A percentile compares a stretch with the other conserved stretches of the same genome.
phyloP scores from a whole-genome alignment of 2,113 vertebrate genomes.

The Clupea harengus region DNA sequence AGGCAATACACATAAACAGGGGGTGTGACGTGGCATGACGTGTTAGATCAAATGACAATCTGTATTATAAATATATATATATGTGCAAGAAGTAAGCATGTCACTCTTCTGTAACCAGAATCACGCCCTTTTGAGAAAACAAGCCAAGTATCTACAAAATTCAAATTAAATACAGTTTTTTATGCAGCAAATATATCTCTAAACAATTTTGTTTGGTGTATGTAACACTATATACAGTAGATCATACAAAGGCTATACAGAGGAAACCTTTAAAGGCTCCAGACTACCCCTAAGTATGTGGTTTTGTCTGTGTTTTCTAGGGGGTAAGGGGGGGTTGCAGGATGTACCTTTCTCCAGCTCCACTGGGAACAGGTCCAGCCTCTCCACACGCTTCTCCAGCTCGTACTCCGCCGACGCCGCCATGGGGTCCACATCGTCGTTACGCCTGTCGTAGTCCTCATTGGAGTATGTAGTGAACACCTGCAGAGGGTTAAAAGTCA shows the following conservation, averaged over 20 bases:
- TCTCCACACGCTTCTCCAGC: constrained; percentile 93
- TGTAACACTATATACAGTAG: too few relatives aligned
- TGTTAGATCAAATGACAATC: neutral
- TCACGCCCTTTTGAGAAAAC: neutral
- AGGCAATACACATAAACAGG: neutral
- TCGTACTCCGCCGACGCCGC: constrained; percentile 94
- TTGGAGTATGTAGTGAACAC: constrained; percentile 96
- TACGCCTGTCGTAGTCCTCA: constrained; percentile 91
- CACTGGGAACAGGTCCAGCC: constrained; percentile 91
- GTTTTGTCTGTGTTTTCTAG: neutral
- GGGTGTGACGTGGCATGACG: too few relatives aligned
- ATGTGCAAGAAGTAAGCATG: neutral
- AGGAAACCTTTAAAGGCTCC: too few relatives aligned
- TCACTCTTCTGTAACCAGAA: neutral
- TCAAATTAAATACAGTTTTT: too few relatives aligned
- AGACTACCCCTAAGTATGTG: too few relatives aligned
- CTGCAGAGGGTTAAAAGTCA: constrained; percentile 58
- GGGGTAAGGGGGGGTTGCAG: neutral
- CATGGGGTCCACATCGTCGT: constrained; percentile 96
- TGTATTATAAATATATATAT: neutral
- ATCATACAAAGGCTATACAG: too few relatives aligned
- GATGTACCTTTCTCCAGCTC: constrained; percentile 75
- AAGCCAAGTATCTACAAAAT: neutral
- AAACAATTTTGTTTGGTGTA: too few relatives aligned
- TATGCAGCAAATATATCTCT: too few relatives aligned